Percentiles rank a stretch among this genome's conserved stretches.
Evolutionary conservation across 2,797 vertebrate species (phyloP).

Genomic region (Heterohyrax brucei): DNA sequence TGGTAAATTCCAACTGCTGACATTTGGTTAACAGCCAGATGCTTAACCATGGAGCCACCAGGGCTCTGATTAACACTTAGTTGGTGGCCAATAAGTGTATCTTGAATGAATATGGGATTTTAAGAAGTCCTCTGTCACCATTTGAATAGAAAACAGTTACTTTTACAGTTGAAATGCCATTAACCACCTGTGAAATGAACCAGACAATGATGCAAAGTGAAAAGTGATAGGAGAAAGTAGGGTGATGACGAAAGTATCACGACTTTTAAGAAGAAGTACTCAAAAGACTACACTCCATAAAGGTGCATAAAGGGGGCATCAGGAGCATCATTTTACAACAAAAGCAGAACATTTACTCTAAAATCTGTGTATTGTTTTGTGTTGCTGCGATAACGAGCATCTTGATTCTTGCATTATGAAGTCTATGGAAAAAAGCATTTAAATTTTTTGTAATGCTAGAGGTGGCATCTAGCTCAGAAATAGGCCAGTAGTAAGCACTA

Average conservation of each 20-base stretch:
- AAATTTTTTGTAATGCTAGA: background rate
- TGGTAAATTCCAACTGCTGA: too few species aligned
- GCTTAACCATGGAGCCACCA: too few species aligned
- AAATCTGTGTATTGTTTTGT: background rate
- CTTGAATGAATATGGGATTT: slow-evolving; percentile 1
- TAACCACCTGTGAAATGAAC: background rate
- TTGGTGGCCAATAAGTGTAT: background rate
- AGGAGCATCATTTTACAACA: background rate
- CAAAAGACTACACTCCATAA: background rate
- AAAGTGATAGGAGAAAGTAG: background rate
- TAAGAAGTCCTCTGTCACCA: background rate
- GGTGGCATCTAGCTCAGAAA: background rate
- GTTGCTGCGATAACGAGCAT: background rate
- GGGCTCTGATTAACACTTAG: background rate
- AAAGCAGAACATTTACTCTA: background rate
- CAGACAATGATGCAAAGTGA: background rate
- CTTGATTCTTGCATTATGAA: background rate
- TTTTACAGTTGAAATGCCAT: background rate
- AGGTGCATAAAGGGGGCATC: background rate
- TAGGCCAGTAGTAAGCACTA: background rate
- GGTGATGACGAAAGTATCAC: background rate
- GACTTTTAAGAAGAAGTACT: background rate
- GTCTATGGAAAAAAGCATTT: background rate
- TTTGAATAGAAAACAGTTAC: background rate
- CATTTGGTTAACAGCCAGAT: too few species aligned